Evolutionary conservation across 2,113 vertebrate species (phyloP), one percentile per base, ranked within the genome.

Genomic region (Callorhinus ursinus): DNA sequence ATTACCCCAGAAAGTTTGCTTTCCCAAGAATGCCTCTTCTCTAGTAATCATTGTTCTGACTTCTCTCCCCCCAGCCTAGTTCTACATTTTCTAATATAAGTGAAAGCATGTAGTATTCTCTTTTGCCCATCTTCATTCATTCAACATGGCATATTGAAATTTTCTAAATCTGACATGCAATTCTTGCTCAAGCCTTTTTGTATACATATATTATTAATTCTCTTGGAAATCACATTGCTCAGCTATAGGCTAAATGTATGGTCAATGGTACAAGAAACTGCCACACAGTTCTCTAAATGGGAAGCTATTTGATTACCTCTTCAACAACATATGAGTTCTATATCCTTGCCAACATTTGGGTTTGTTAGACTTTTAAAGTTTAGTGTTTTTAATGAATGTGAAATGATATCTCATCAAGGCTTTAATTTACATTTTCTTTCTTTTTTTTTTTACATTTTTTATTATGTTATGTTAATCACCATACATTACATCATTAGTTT

Each of bases 71-170:
- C 39, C 22, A 63, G 10, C 15, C 26, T 31, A 28, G 2, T 49
- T 65, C 55, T 59, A 53, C 24, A 12, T 22, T 3, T 42, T 21
- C 39, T n/a, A 39, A 21, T 22, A 8, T 51, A 74, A 57, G n/a
- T 46, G 55, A 4, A 59, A 24, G 39, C 12, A 16, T 24, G 2
- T 2, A 16, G 0, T 18, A 0, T 31, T 9, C 5, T 67, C 3
- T 69, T 79, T 13, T 51, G 2, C 10, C 28, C 72, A 22, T 19
- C 24, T 82, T 85, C 22, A 46, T 42, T 33, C 21, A 22, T 13
- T 77, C 46, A 74, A 10, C 5, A 7, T 22, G 26, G 15, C 7
- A 5, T 55, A 24, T 18, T 42, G 21, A 61, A 10, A 88, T 26
- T 57, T 77, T 77, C 74, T 42, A 80, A n/a, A 36, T n/a, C 36